Conservation (phyloP, 2,797 vertebrate genomes). For the Pipistrellus pygmaeus region DNA sequence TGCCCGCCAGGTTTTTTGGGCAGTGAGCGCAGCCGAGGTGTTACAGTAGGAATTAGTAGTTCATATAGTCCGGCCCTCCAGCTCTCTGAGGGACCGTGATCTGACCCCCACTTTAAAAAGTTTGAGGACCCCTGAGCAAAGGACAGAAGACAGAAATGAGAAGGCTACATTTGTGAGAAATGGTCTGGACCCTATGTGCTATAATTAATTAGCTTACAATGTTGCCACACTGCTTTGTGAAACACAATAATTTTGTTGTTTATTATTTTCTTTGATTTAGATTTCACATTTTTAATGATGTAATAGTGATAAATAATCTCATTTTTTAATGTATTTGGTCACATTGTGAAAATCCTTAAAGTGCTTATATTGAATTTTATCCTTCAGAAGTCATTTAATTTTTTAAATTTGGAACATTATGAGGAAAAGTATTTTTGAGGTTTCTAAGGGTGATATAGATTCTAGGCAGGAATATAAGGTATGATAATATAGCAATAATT, state of each 20-base stretch:
- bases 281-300: not conserved
- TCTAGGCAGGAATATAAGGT: not conserved
- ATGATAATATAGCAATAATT: not conserved
- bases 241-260: not conserved
- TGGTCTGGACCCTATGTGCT: not conserved
- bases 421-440: not conserved
- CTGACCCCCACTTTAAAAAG: too few relatives aligned
- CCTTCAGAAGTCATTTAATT: conserved; percentile 6
- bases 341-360: conserved; percentile 18
- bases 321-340: not conserved
- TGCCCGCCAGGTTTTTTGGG: too few relatives aligned
- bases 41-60: too few relatives aligned
- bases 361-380: conserved; percentile 3
- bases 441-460: not conserved
- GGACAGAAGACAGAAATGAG: not conserved
- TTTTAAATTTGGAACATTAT: not conserved
- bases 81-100: too few relatives aligned
- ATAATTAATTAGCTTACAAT: not conserved
- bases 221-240: not conserved
- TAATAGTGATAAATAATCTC: not conserved
- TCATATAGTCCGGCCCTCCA: too few relatives aligned
- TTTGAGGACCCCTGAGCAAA: too few relatives aligned
- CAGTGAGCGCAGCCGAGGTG: too few relatives aligned
- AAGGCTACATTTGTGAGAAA: not conserved
- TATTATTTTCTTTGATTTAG: not conserved